Evolutionary conservation across 2,113 vertebrate genomes (phyloP), one percentile per base, ranked within the genome.

Genomic region (Protomyctophum bolini): DNA sequence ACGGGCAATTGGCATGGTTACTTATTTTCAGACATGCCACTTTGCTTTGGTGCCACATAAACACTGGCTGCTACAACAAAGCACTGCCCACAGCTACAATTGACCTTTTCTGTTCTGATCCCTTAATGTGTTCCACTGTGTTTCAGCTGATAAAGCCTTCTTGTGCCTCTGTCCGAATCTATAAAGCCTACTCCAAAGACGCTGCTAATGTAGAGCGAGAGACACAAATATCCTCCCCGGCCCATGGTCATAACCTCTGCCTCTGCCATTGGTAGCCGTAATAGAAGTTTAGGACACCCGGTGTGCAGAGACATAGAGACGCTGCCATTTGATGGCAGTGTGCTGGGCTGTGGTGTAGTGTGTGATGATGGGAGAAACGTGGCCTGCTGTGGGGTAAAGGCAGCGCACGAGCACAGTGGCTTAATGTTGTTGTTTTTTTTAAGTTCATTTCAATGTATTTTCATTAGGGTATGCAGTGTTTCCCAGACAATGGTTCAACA

Each of bases 61-160:
- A 66, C 58, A 76, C 76, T 76, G 61, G 73, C 80, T 75, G 77
- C 60, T 67, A 82, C 51, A 83, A 87, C 74, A 88, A 85, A 82
- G 76, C 67, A 62, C 70, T 63, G 89, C 92, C 87, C 61, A 73
- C 63, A 85, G 88, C 87, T 79, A 81, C 73, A 66, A 74, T 80
- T 92, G 90, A 93, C 89, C 89, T 92, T 92, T 90, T 82, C 78
- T 80, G 74, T 86, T 86, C 66, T 83, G 81, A 84, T 87, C 86
- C 87, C 79, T 86, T 88, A 88, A 87, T 92, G 86, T 85, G 83
- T 88, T 86, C 82, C 70, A 79, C 82, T 88, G 79, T 81, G 85
- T 83, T 87, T 73, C 66, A 85, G 76, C 83, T 83, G 84, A 89
- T 91, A 90, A 90, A 89, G 83, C 80, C 68, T 76, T 70, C 51